phyloP scores from a whole-genome alignment of 2,113 vertebrate species.

The Australoheros scitulus region DNA sequence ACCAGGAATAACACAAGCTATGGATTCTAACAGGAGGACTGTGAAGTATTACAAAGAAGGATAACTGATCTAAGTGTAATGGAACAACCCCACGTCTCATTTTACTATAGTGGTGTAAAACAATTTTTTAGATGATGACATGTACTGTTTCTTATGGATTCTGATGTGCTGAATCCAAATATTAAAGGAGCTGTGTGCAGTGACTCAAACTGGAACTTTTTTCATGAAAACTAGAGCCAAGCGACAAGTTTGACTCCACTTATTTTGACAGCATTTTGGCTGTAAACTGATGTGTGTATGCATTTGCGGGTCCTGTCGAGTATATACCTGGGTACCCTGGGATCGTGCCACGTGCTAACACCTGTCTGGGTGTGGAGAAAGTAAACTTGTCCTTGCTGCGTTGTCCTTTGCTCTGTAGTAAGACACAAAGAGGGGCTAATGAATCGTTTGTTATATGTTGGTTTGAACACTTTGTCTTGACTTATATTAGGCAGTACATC shows the following conservation, averaged over 20 bases:
- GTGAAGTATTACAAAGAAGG: not conserved
- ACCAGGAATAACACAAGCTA: slow-evolving; percentile 1
- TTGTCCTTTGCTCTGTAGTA: slow-evolving; percentile 92
- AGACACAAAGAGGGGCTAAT: not conserved
- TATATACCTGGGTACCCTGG: slow-evolving; percentile 89
- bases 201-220: not conserved
- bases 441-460: too few species aligned
- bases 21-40: not conserved
- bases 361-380: slow-evolving; percentile 96
- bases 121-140: too few species aligned
- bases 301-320: not conserved
- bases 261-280: not conserved
- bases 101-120: too few species aligned
- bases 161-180: too few species aligned
- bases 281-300: not conserved
- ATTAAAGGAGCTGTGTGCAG: not conserved
- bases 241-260: not conserved
- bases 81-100: not conserved
- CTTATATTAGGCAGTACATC: not conserved
- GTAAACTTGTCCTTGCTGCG: slow-evolving; percentile 95
- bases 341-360: slow-evolving; percentile 96
- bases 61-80: not conserved
- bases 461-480: not conserved
- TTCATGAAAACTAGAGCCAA: not conserved
- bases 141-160: too few species aligned